Base-by-base conservation (phyloP, 37 sponge, comb jelly and placozoan species). In the Eunapius fragilis region DNA sequence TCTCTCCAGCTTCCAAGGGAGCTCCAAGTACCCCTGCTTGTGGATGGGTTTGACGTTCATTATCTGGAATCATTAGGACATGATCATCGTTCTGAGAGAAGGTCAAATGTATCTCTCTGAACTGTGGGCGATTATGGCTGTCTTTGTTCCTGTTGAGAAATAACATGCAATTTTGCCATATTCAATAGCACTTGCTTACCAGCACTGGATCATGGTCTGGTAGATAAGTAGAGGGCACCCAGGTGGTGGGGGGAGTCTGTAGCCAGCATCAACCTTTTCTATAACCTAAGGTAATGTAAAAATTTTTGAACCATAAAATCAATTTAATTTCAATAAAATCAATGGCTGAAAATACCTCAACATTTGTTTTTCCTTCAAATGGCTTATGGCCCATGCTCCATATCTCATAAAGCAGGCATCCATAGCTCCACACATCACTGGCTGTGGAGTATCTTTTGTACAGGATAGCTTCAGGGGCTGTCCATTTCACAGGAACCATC, bases 381-480 rank as follows among this genome's bases (percentile, higher is more conserved):
- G 78, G 78, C 37, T 33, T 77, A 77, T 77, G 78, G 0, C 78
- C 78, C 78, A 77, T 25, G 37, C 78, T 77, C 78, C 78, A 77
- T 77, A 77, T 77, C 78, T 77, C 78, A 36, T 77, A 77, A 47
- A 77, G 58, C 58, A 58, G 58, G 14, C 58, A 58, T 19, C 58
- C 58, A 11, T 58, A 58, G 58, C 58, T 58, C 58, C 58, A 58
- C 58, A 58, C 58, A 58, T 58, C 58, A 58, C 58, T 58, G 58
- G 58, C 58, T 13, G 17, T 58, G 17, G 58, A 58, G 58, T 58
- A 58, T 19, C 22, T 58, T 17, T 58, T 58, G 58, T 58, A 58
- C 58, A 58, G 22, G 58, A 58, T 11, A 17, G 58, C 58, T 19
- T 58, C 58, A 13, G 58, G 58, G 17, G 58, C 58, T 13, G 58